Base-by-base conservation (phyloP, 1,140 invertebrate genomes). In the Centruroides vittatus region DNA sequence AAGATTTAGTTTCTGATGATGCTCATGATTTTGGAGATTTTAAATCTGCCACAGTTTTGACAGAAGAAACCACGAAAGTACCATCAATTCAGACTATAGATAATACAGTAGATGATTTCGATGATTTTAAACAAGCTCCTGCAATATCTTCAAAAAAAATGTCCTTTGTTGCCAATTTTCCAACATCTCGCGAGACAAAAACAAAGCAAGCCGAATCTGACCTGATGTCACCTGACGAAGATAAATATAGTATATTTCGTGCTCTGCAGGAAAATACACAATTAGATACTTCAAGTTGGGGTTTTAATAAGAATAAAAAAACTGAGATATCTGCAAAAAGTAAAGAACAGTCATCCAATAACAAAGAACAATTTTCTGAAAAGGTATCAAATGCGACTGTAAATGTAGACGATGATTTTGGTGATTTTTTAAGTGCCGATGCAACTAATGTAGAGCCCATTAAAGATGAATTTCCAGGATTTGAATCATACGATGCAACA, bases 81-180 rank as follows among this genome's bases (percentile, higher is more conserved):
- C 59, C 60, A 52, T 23, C 52, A 5, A 56, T 55, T 49, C 58
- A 55, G 13, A 59, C 58, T n/a, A 63, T 47, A 36, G 67, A 72
- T 53, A 67, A 70, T 62, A 69, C 69, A 54, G 72, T 73, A 58
- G 80, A 82, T 67, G 79, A 81, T 35, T 83, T 80, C 70, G 78
- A 77, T 10, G 81, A 82, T 57, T 82, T 82, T 64, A 79, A 81
- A 66, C 80, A 78, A 63, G 79, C 79, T 48, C 71, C 73, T 5
- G 35, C 46, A 34, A 65, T 23, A 9, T 46, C 3, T 36, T 64
- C 55, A 35, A 9, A 13, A 13, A 11, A 13, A 34, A 54, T 34
- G n/a, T 5, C 13, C 23, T 4, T 10, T 54, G 4, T 23, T 7
- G 4, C 41, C 13, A 54, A 5, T 11, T 23, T 13, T 54, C 35